A percentile compares a stretch with the other conserved stretches of the same genome.
Evolutionary conservation across 2,888 invertebrate genomes (phyloP).

Genomic region (Syrphus vitripennis): DNA sequence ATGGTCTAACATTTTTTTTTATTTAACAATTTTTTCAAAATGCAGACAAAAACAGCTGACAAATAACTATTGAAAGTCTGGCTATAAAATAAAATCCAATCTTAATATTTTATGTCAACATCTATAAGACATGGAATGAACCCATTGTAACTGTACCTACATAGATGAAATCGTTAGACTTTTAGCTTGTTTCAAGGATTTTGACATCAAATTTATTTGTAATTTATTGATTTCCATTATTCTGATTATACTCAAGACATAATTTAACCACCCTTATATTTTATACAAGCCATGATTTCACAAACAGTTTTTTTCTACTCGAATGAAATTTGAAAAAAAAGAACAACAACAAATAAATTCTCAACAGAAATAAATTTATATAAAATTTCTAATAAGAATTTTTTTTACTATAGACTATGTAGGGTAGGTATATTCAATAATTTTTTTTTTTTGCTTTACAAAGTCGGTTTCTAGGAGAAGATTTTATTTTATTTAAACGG

Average conservation of each 20-base stretch:
- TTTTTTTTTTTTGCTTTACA: background rate
- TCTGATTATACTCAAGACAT: background rate
- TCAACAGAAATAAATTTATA: background rate
- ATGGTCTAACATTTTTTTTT: background rate
- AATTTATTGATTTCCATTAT: constrained; percentile 50
- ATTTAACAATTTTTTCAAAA: no score
- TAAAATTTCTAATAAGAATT: background rate
- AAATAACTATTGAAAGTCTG: background rate
- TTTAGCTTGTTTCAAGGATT: constrained; percentile 8
- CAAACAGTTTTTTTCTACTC: background rate
- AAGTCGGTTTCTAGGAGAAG: background rate
- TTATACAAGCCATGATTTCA: background rate
- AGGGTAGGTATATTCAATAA: constrained; percentile 4
- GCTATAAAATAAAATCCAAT: background rate
- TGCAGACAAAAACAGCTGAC: background rate
- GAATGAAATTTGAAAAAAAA: background rate
- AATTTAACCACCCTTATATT: background rate
- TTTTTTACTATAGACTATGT: no score
- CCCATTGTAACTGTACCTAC: background rate
- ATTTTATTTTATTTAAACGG: background rate
- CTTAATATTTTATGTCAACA: background rate
- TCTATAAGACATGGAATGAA: background rate
- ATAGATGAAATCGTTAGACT: background rate
- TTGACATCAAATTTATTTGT: constrained; percentile 32
- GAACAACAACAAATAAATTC: background rate